phyloP scores from a whole-genome alignment of 2,113 vertebrate species.

The Chamaetylas fuelleborni region DNA sequence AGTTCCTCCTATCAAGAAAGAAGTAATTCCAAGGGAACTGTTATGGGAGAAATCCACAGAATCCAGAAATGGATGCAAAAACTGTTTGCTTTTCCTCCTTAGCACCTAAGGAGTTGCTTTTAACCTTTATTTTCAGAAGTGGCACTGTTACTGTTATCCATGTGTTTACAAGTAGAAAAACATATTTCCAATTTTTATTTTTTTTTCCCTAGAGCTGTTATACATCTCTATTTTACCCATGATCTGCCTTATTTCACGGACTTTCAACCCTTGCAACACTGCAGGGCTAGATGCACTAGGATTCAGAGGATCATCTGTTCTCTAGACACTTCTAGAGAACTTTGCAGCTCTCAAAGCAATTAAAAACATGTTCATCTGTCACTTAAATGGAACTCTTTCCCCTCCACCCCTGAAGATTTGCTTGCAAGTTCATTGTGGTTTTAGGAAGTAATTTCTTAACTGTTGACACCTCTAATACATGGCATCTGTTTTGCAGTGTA shows the following conservation, averaged over 20 bases:
- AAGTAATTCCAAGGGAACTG: constrained; percentile 24
- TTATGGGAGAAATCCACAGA: not conserved
- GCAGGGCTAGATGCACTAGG: not conserved
- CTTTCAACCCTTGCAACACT: not conserved
- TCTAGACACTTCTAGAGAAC: not conserved
- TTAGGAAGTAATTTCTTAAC: not conserved
- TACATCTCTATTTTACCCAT: not conserved
- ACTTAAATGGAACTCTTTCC: not conserved
- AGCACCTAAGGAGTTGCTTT: not conserved
- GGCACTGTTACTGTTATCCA: not conserved
- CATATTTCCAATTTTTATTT: not conserved
- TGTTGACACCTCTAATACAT: not conserved
- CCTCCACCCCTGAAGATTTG: accelerated
- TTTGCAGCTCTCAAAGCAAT: not conserved
- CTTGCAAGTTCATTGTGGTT: not conserved
- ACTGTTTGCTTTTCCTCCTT: not conserved
- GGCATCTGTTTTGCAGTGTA: not conserved
- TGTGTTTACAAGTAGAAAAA: not conserved
- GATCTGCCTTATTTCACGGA: not conserved
- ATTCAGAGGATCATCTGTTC: not conserved
- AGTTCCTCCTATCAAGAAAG: constrained; percentile 32
- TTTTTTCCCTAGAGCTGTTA: not conserved
- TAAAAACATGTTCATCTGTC: not conserved
- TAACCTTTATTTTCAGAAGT: not conserved
- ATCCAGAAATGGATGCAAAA: not conserved